These are phyloP conservation scores for Alouatta palliata DNA, from an alignment of 2,113 vertebrate genomes.

Conservation along the genomic window DNA sequence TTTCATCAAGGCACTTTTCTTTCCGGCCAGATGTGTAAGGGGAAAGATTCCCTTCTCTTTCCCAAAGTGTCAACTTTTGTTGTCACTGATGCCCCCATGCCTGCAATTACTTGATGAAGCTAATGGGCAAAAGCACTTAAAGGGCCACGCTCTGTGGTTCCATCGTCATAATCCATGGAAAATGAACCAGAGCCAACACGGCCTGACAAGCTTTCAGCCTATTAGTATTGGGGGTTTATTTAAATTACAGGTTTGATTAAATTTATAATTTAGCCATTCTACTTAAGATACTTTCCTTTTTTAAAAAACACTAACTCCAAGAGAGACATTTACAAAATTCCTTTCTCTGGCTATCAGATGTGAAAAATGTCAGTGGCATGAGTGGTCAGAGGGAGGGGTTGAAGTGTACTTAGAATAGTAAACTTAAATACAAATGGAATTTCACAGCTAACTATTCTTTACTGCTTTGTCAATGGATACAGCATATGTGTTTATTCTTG, in stretches of 20 bases:
- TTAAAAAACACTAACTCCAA: conserved; percentile 27
- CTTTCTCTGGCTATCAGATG: not conserved
- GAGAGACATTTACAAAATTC: conserved; percentile 36
- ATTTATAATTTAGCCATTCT: conserved; percentile 51
- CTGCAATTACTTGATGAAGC: conserved; percentile 48
- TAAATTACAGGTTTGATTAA: conserved; percentile 63
- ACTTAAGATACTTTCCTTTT: conserved; percentile 47
- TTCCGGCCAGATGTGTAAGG: not conserved
- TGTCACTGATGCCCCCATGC: not conserved
- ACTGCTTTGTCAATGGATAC: not conserved
- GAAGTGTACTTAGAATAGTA: not conserved
- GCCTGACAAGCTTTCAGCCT: conserved; percentile 57
- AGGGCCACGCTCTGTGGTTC: not conserved
- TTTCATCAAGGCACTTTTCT: conserved; percentile 35
- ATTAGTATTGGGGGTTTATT: conserved; percentile 47
- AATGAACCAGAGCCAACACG: conserved; percentile 39
- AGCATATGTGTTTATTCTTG: not conserved
- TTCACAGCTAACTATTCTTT: conserved; percentile 41
- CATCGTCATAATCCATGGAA: conserved; percentile 40
- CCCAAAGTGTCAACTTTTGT: conserved; percentile 28
- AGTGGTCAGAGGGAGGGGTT: not conserved
- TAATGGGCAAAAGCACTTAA: conserved; percentile 65
- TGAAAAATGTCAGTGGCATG: conserved; percentile 48
- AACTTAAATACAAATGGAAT: conserved; percentile 33
- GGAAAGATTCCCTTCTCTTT: conserved; percentile 21